Conservation (phyloP, 2,797 vertebrate genomes). For the Chelidonichthys spinosus region DNA sequence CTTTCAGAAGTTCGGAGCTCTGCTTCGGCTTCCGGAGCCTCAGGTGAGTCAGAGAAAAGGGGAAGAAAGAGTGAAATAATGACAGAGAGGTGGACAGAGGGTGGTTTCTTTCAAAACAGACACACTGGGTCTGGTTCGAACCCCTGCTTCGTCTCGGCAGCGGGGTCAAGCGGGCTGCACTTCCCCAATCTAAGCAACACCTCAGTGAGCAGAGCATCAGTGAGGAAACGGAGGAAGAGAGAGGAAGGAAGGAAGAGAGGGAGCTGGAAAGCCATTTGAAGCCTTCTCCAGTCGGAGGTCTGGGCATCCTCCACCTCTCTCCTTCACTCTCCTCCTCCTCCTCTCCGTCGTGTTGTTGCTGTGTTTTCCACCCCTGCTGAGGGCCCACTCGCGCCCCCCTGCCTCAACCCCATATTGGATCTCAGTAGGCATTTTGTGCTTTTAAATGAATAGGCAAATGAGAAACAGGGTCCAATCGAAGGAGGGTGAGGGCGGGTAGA, state of each 20-base stretch:
- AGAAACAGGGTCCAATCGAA: constrained; percentile 78
- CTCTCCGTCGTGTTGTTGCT: constrained; percentile 77
- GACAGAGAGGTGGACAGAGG: constrained; percentile 56
- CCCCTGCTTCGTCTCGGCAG: constrained; percentile 61
- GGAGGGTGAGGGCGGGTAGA: constrained; percentile 56
- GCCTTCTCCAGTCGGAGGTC: constrained; percentile 72
- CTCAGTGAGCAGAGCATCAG: constrained; percentile 72
- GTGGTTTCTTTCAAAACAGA: constrained; percentile 61
- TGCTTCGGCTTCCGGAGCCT: constrained; percentile 54
- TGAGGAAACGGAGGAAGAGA: constrained; percentile 49
- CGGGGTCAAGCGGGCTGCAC: constrained; percentile 69
- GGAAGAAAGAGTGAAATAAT: constrained; percentile 45
- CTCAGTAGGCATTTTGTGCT: constrained; percentile 87
- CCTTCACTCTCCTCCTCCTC: constrained; percentile 57
- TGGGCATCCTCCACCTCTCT: constrained; percentile 67
- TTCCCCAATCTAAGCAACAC: constrained; percentile 65
- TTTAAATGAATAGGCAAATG: constrained; percentile 90
- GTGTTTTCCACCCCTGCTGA: constrained; percentile 81
- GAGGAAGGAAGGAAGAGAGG: constrained; percentile 48
- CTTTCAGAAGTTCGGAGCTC: constrained; percentile 62
- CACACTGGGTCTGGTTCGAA: constrained; percentile 45
- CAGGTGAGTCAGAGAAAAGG: constrained; percentile 40
- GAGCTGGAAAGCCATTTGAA: constrained; percentile 72
- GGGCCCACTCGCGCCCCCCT: constrained; percentile 82
- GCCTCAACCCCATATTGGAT: constrained; percentile 88